Conservation (phyloP, 2,888 invertebrate genomes). For the Dynastes tityus region DNA sequence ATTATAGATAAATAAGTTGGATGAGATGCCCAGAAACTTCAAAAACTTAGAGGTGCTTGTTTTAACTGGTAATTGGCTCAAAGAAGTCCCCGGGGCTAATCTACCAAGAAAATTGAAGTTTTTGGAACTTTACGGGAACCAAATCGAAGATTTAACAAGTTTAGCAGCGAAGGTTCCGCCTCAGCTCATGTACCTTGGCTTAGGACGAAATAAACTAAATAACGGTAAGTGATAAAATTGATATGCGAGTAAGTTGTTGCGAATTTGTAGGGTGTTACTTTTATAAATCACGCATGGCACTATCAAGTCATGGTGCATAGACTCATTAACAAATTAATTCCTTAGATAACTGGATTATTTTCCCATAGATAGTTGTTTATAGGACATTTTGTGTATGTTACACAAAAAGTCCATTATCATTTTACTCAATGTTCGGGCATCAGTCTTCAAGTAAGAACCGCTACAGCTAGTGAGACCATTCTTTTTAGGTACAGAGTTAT, state of each 20-base stretch:
- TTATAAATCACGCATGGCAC: no score
- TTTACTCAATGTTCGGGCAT: no score
- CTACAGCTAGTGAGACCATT: no score
- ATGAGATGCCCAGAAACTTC: constrained; percentile 61
- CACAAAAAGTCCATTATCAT: no score
- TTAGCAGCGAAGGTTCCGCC: constrained; percentile 68
- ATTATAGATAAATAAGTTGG: constrained; percentile 69
- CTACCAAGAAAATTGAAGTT: constrained; percentile 69
- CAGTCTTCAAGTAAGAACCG: no score
- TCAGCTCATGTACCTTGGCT: constrained; percentile 72
- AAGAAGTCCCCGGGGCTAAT: constrained; percentile 65
- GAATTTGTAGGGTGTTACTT: no score
- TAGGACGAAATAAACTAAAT: constrained; percentile 71
- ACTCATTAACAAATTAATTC: no score
- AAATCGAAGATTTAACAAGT: constrained; percentile 66
- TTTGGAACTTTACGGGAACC: constrained; percentile 73
- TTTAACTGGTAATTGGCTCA: constrained; percentile 70
- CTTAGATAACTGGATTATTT: no score
- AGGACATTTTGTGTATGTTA: no score
- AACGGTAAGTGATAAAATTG: constrained; percentile 62
- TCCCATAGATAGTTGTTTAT: no score
- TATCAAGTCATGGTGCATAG: no score
- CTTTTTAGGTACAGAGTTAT: no score
- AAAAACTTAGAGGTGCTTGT: constrained; percentile 70
- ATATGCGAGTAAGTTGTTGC: not conserved